Base-by-base conservation (phyloP, 2,113 vertebrate species). In the Nycticebus coucang region DNA sequence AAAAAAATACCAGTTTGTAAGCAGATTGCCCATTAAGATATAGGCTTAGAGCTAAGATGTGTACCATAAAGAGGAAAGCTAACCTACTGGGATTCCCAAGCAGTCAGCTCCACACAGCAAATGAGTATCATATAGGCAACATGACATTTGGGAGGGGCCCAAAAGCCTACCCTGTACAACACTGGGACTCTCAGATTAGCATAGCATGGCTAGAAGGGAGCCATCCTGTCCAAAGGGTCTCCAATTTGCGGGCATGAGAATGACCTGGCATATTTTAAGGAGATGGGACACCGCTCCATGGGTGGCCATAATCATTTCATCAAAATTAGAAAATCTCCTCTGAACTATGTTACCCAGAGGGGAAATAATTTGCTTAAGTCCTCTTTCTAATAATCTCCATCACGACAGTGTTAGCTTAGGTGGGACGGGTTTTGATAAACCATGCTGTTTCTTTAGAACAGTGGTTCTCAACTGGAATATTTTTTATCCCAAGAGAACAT, bases 271-370 rank as follows among this genome's bases (percentile, higher is more conserved):
- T 3, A 1, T 19, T 41, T 84, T 57, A 82, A 62, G 57, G 78
- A 71, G n/a, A 24, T 1, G 9, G 35, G 14, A 30, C 2, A 4
- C 24, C 53, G 14, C 9, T 45, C 8, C n/a, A 5, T 1, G 17
- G 14, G 0, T 28, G 28, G 24, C 19, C 37, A 66, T 4, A 5
- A 17, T 9, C 33, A 30, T 7, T 37, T 87, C 77, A 74, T 30
- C 45, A 33, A 30, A 8, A 17, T 55, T 37, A 53, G 35, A 90
- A 50, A 55, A 66, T 71, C 55, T 55, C 37, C 78, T 53, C 13
- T 24, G 79, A 71, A 84, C 35, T 24, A 12, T 6, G 72, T 15
- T 37, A 35, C 33, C 8, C 53, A 81, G 18, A 62, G 66, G 22
- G 26, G 33, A 64, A 24, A 78, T 19, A 5, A 24, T 26, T 59